A percentile compares a stretch with the other conserved stretches of the same genome.
phyloP scores from a whole-genome alignment of 2,113 vertebrate genomes.

The Theristicus caerulescens region DNA sequence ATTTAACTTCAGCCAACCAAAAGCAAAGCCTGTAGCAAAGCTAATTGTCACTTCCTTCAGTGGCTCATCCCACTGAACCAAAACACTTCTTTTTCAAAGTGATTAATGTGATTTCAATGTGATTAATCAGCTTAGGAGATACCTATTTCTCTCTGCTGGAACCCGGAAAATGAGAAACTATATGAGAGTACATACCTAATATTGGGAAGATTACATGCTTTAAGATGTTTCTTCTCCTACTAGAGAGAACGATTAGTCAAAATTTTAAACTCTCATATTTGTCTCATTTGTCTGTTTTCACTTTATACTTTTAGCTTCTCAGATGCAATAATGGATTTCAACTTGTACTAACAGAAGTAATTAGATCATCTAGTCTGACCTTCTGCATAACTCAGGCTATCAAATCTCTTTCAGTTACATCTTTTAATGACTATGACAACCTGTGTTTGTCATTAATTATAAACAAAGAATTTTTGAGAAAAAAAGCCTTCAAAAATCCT shows the following conservation, averaged over 20 bases:
- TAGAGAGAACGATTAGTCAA: neutral
- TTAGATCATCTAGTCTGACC: neutral
- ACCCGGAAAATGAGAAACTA: neutral
- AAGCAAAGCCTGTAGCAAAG: neutral
- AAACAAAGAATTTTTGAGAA: neutral
- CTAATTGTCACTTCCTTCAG: neutral
- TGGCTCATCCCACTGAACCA: neutral
- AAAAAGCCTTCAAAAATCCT: neutral
- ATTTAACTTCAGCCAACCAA: neutral
- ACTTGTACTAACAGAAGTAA: neutral
- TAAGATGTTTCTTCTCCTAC: neutral
- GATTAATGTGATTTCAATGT: neutral
- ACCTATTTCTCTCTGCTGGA: neutral
- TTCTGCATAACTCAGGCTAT: neutral
- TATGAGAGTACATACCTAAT: neutral
- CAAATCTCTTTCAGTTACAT: neutral
- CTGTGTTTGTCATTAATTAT: neutral
- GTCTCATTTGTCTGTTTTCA: neutral
- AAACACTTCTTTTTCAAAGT: neutral
- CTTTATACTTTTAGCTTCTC: neutral
- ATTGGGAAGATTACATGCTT: neutral
- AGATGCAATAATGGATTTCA: neutral
- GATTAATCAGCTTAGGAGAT: neutral
- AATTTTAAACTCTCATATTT: neutral
- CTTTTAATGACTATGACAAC: neutral